Conservation (phyloP, 2,797 vertebrate species). For the Nasua narica region DNA sequence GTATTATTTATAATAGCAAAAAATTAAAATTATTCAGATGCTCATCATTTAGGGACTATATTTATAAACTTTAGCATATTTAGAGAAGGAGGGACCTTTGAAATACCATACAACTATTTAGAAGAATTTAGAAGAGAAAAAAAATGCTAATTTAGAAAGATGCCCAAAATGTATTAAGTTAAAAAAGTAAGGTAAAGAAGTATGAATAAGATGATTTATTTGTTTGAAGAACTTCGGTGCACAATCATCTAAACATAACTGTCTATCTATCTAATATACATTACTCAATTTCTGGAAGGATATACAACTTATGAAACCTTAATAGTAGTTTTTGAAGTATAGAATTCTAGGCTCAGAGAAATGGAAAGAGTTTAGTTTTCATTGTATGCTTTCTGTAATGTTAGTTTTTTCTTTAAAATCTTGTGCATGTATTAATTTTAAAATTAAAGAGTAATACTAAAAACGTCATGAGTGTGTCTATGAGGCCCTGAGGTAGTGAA, state of each 20-base stretch:
- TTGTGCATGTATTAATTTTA: not conserved
- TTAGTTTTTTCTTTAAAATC: not conserved
- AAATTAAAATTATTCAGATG: not conserved
- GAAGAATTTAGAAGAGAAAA: not conserved
- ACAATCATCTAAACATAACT: not conserved
- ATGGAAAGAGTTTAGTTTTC: not conserved
- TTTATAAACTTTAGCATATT: not conserved
- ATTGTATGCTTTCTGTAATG: not conserved
- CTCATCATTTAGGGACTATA: not conserved
- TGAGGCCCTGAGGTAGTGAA: not conserved
- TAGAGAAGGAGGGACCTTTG: not conserved
- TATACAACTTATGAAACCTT: not conserved
- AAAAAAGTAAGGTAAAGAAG: not conserved
- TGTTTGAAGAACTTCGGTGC: not conserved
- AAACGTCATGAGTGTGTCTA: not conserved
- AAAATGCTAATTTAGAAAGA: not conserved
- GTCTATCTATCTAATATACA: not conserved
- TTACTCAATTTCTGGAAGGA: slow-evolving; percentile 3
- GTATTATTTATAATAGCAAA: not conserved
- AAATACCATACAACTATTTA: not conserved
- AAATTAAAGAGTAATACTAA: not conserved
- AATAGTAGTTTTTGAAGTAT: not conserved
- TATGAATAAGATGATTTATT: not conserved
- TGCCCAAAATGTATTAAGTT: not conserved
- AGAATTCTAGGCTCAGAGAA: not conserved